Evolutionary conservation across 2,888 invertebrate species (phyloP).

Genomic region (Seira sanloemensis): DNA sequence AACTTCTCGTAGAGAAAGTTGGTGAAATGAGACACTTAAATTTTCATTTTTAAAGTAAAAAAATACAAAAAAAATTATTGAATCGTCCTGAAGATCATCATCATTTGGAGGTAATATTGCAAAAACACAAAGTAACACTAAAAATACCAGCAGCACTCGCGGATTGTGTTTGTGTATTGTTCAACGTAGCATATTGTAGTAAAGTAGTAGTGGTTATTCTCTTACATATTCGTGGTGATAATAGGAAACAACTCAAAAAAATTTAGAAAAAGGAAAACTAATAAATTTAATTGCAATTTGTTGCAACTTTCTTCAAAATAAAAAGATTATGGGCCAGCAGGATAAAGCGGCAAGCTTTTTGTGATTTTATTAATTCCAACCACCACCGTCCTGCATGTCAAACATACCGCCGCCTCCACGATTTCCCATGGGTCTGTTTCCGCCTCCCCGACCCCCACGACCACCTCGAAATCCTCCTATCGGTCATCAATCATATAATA

Average conservation of each 20-base stretch:
- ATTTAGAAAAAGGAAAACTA: constrained; percentile 55
- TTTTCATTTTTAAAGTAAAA: constrained; percentile 44
- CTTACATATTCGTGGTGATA: constrained; percentile 53
- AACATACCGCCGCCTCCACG: constrained; percentile 70
- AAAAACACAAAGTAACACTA: constrained; percentile 57
- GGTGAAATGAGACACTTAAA: constrained; percentile 40
- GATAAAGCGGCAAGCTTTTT: constrained; percentile 65
- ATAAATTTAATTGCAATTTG: constrained; percentile 41
- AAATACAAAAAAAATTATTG: constrained; percentile 47
- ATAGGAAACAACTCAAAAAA: constrained; percentile 56
- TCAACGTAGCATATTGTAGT: constrained; percentile 45
- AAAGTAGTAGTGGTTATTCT: constrained; percentile 55
- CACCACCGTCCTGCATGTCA: constrained; percentile 67
- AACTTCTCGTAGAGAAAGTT: constrained; percentile 5
- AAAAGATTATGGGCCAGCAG: constrained; percentile 67
- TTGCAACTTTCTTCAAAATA: constrained; percentile 47
- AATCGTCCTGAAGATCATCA: constrained; percentile 62
- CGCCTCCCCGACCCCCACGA: constrained; percentile 76
- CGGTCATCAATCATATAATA: constrained; percentile 60
- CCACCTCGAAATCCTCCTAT: constrained; percentile 68
- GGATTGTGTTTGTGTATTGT: constrained; percentile 48
- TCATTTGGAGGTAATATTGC: constrained; percentile 55
- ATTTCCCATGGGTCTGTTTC: constrained; percentile 61
- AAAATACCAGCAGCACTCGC: constrained; percentile 66
- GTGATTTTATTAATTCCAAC: constrained; percentile 66